Base-by-base conservation (phyloP, 2,888 invertebrate genomes). In the Thecocarcelia acutangulata region DNA sequence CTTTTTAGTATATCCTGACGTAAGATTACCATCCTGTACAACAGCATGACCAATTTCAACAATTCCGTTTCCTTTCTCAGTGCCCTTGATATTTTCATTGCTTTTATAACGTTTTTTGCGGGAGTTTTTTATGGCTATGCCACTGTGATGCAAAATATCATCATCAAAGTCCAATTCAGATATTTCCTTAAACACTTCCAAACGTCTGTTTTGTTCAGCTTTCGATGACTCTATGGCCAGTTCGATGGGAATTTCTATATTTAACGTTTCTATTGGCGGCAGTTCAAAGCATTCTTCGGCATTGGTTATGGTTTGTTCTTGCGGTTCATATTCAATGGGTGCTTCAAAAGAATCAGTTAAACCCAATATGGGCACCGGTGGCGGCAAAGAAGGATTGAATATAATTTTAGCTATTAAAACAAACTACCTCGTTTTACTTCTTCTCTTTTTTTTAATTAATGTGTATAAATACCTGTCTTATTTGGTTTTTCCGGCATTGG, bases 221-320 rank as follows among this genome's bases (percentile, higher is more conserved):
- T 88, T 84, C 0, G 90, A 90, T 0, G 90, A 90, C 50, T 90
- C 90, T 0, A 89, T 88, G 0, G 89, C 89, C 68, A 90, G 80
- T 84, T 90, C 89, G 37, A 90, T 88, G 19, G 88, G 88, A 15
- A 93, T 89, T 85, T 92, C 92, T 2, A 87, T 85, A 0, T 92
- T 91, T 0, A 93, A 87, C 4, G 91, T 90, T 84, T 92, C 92
- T 11, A 94, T 91, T 0, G 94, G 93, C 3, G 95, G 94, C 59
- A 94, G 88, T 89, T 95, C 96, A 86, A 94, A 93, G 83, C 96
- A 96, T 89, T 96, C 96, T 87, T 96, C 95, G 0, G 95, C 95
- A 85, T 92, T 93, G 12, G 92, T 90, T 13, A 94, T 85, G 1
- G 91, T 87, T 2, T 91, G 91, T 4, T 90, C 90, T 82, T 93